Base-by-base conservation (phyloP, 1,140 invertebrate species). In the Bombus sibiricus region DNA sequence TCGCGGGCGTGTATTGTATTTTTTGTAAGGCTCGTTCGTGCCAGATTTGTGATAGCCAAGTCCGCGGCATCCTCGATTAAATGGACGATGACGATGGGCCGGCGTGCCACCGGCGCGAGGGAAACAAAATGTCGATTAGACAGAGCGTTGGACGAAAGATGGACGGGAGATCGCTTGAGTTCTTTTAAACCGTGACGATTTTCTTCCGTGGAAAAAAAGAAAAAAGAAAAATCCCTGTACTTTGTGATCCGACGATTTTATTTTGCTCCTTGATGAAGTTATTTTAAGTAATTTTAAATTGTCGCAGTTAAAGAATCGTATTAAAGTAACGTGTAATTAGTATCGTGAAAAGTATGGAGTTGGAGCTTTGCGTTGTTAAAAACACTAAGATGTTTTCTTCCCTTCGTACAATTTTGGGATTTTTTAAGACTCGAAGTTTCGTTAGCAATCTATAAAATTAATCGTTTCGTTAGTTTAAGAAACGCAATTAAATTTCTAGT, bases 31-130 rank as follows among this genome's bases (percentile, higher is more conserved):
- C 94, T 91, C 88, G 89, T 88, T 90, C 87, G 88, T 91, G 94
- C 92, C 93, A 93, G 92, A 95, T 95, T 85, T 95, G 94, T 95
- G 94, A 95, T 95, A 95, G 94, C 89, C 93, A 93, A 93, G 93
- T 93, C 94, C 93, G 93, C 92, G 93, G 89, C 91, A 89, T 92
- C 90, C 92, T 90, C 89, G 88, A 88, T 85, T 85, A 89, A 93
- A 93, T 90, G 89, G 83, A 90, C 90, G 89, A 91, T 57, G 83
- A 85, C 32, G 76, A 81, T 82, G 85, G 88, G 89, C 86, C 88
- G 86, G 89, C 87, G 88, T 86, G 76, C 72, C 88, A 85, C 84
- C 79, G 59, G 69, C 78, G 78, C 69, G 71, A 59, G 77, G 68
- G 68, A 85, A 72, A 79, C n/a, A 71, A 79, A 64, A 82, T 39